Evolutionary conservation across 2,113 vertebrate species (phyloP), one percentile per base, ranked within the genome.

Genomic region (Sterna hirundo): DNA sequence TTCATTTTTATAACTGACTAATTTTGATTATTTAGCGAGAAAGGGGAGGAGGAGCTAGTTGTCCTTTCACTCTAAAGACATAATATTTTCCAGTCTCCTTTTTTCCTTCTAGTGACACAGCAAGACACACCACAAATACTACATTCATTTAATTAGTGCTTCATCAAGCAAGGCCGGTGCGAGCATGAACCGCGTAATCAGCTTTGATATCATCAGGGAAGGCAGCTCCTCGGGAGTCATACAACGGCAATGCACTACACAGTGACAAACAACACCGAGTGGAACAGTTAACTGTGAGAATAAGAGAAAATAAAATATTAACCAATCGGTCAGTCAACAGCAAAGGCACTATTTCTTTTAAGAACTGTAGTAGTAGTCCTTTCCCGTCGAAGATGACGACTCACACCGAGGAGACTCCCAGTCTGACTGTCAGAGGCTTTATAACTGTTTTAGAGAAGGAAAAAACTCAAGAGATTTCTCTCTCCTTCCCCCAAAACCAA

Each of bases 341-440:
- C 40, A 38, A 22, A 65, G 80, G 22, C 29, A 30, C 10, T 68
- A 25, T 49, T 21, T 74, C 36, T 26, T 61, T 17, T 61, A 17
- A 29, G 29, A 46, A 47, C 6, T 32, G 5, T 0, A 38, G 8
- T 0, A 5, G 32, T 5, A 32, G 10, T 3, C 52, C 30, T 68
- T 1, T 25, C 26, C 20, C 38, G 34, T 7, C 26, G 40, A 3
- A 49, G 23, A 49, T 8, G 21, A 52, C 9, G 91, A 38, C 38
- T 71, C 58, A 42, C 32, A 52, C 29, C 44, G 51, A 64, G 36
- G 4, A 46, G 29, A 26, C 32, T 55, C 75, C 23, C 40, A 36
- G 19, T 13, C n/a, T 69, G 84, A 36, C 57, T 64, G 26, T 26
- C 21, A 55, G 32, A 64, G 32, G 46, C 9, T 44, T 76, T 51